Conservation (phyloP, 2,888 invertebrate genomes). For the Eretmocerus hayati region DNA sequence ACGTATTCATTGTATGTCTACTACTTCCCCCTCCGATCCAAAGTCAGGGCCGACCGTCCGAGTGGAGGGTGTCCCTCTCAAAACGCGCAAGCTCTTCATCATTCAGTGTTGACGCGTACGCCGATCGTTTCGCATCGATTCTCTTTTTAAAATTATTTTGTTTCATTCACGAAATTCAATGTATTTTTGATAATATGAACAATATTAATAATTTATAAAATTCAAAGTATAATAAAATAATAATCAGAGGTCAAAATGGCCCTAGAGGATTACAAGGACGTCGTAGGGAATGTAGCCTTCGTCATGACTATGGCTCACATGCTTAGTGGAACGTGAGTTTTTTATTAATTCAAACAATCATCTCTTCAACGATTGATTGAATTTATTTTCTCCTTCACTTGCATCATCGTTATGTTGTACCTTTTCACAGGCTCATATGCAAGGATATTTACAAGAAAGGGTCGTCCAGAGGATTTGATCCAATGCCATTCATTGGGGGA, state of each 20-base stretch:
- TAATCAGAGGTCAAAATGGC: conserved; percentile 22
- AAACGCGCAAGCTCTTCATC: too few relatives aligned
- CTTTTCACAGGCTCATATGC: conserved; percentile 54
- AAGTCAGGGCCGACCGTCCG: too few relatives aligned
- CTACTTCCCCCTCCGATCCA: too few relatives aligned
- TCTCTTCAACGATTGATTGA: background rate
- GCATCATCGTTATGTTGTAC: background rate
- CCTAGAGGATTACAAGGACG: conserved; percentile 61
- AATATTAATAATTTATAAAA: too few relatives aligned
- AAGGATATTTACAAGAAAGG: conserved; percentile 66
- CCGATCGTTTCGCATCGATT: too few relatives aligned
- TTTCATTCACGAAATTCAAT: too few relatives aligned
- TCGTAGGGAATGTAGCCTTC: conserved; percentile 63
- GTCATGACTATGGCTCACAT: conserved; percentile 75
- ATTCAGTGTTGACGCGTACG: conserved; percentile 6
- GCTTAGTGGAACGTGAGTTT: conserved; percentile 63
- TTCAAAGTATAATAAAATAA: background rate
- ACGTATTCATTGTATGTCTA: too few relatives aligned
- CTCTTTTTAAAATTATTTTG: too few relatives aligned
- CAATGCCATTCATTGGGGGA: conserved; percentile 71
- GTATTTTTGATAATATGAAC: too few relatives aligned
- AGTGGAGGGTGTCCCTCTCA: too few relatives aligned
- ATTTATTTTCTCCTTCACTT: background rate
- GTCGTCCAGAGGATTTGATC: conserved; percentile 57
- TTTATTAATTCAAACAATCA: background rate